phyloP scores from a whole-genome alignment of 2,888 invertebrate genomes.

The Cantharis nigra region DNA sequence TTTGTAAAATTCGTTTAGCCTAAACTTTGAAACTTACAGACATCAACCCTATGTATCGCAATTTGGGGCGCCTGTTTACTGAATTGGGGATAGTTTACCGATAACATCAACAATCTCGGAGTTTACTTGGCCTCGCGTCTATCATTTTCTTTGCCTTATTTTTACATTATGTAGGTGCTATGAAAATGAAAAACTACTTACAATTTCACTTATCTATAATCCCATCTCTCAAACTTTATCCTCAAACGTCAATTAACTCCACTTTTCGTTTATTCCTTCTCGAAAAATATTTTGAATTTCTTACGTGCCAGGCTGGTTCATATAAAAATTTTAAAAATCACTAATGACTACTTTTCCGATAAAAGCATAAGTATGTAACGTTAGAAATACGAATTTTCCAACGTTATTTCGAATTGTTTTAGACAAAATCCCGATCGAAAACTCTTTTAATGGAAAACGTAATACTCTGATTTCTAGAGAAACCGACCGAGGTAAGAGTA shows the following conservation, averaged over 20 bases:
- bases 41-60: constrained; percentile 51
- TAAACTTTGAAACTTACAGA: constrained; percentile 44
- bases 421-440: too few relatives aligned
- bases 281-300: neutral
- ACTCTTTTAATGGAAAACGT: too few relatives aligned
- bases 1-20: constrained; percentile 47
- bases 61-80: constrained; percentile 53
- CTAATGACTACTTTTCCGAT: too few relatives aligned
- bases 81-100: constrained; percentile 51
- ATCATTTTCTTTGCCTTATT: constrained; percentile 52
- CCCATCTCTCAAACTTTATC: neutral
- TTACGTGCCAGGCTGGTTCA: neutral
- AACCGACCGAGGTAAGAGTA: too few relatives aligned
- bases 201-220: constrained; percentile 2
- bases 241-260: neutral
- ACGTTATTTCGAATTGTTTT: too few relatives aligned
- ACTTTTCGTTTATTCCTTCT: neutral
- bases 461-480: too few relatives aligned
- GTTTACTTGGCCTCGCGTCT: constrained; percentile 52
- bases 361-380: too few relatives aligned
- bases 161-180: constrained; percentile 24
- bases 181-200: constrained; percentile 2
- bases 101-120: constrained; percentile 56
- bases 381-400: too few relatives aligned
- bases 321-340: too few relatives aligned